Percentiles rank a stretch among this genome's conserved stretches.
phyloP scores from a whole-genome alignment of 2,113 vertebrate species.

The Tetrax tetrax region DNA sequence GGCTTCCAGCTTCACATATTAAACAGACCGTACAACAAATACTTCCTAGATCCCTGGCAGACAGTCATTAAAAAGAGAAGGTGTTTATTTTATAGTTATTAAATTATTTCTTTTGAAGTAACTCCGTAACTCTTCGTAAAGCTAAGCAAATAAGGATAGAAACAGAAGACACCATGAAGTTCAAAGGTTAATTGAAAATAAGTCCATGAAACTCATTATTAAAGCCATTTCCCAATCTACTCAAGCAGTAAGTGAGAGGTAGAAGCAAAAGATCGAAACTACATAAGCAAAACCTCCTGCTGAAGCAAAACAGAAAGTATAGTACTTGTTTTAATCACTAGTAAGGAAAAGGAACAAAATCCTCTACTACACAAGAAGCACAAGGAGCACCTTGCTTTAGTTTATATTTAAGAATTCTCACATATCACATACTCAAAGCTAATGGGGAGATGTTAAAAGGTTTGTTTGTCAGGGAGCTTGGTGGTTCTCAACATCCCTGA shows the following conservation, averaged over 20 bases:
- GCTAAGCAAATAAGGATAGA: background rate
- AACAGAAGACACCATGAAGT: background rate
- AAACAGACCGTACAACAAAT: background rate
- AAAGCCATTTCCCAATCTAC: background rate
- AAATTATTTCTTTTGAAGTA: background rate
- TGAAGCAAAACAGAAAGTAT: background rate
- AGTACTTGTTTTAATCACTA: background rate
- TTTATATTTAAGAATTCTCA: background rate
- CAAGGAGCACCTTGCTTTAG: background rate
- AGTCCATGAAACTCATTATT: background rate
- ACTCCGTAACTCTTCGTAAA: background rate
- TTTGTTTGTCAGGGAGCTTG: no score
- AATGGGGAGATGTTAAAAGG: background rate
- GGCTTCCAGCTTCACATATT: background rate
- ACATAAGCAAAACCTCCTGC: background rate
- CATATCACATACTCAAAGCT: background rate
- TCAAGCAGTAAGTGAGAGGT: background rate
- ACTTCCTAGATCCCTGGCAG: background rate
- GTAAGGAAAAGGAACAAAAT: background rate
- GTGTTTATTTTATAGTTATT: background rate
- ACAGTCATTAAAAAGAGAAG: background rate
- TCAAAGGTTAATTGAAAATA: slow-evolving; percentile 32
- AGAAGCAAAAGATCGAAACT: background rate
- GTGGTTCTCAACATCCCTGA: background rate
- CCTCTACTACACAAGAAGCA: background rate